These are phyloP conservation scores for Athalia circularis DNA, from an alignment of 2,888 invertebrate species.

Conservation along the genomic window DNA sequence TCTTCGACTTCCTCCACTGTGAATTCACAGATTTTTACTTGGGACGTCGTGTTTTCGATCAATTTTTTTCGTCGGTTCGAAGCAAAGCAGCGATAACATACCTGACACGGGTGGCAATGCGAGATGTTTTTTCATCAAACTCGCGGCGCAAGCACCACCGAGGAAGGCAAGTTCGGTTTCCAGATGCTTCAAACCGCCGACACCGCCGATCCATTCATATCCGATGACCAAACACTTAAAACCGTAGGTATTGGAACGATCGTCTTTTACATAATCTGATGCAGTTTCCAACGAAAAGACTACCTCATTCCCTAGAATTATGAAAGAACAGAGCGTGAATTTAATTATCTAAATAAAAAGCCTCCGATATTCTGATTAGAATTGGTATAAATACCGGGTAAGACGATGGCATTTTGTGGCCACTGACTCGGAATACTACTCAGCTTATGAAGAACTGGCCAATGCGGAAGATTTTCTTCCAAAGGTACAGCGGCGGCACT, in stretches of 20 bases:
- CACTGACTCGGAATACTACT: slow-evolving; percentile 83
- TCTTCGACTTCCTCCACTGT: slow-evolving; percentile 82
- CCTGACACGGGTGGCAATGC: slow-evolving; percentile 79
- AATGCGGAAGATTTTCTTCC: slow-evolving; percentile 74
- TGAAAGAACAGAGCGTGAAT: not conserved
- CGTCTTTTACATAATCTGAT: slow-evolving; percentile 94
- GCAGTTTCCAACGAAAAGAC: slow-evolving; percentile 97
- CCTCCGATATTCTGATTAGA: not conserved
- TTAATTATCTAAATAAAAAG: not conserved
- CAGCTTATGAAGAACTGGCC: slow-evolving; percentile 82
- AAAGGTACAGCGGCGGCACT: slow-evolving; percentile 54
- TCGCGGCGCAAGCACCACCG: slow-evolving; percentile 93
- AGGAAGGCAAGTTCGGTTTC: slow-evolving; percentile 94
- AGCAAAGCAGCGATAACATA: slow-evolving; percentile 61
- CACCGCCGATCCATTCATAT: slow-evolving; percentile 84
- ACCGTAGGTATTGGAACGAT: slow-evolving; percentile 85
- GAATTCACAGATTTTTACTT: slow-evolving; percentile 47
- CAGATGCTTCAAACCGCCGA: slow-evolving; percentile 80
- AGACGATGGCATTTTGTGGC: slow-evolving; percentile 89
- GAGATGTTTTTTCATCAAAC: slow-evolving; percentile 90
- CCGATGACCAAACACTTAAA: slow-evolving; percentile 90
- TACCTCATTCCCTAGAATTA: slow-evolving; percentile 87
- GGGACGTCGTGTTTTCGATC: not conserved
- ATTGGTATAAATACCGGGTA: slow-evolving; percentile 79
- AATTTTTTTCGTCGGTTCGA: not conserved